Base-by-base conservation (phyloP, 2,888 invertebrate species). In the Tenodera sinensis region DNA sequence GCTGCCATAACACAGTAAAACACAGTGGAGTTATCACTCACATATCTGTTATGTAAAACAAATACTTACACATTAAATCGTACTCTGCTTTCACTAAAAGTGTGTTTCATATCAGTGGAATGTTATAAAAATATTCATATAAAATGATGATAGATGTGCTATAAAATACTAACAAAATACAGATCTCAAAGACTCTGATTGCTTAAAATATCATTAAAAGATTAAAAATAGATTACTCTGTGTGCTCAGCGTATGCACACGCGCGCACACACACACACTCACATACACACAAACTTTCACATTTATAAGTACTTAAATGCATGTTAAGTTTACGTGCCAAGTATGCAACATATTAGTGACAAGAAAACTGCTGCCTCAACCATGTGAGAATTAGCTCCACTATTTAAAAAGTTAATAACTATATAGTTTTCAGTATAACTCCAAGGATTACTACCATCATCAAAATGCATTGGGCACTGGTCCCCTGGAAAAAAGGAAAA, bases 381-480 rank as follows among this genome's bases (percentile, higher is more conserved):
- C 54, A 71, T 20, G 0, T 6, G 2, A 71, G 54, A 20, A 20
- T 71, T 15, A 30, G 42, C 2, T 71, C 42, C 88, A 30, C 83
- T 30, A 30, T 25, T 81, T 28, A 86, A 95, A 93, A 96, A 96
- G 90, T 94, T 94, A 91, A 98, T 97, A 28, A 97, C 93, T 47
- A 97, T 95, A 88, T 94, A 95, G 92, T 96, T 96, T 92, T 97
- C 97, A 34, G 96, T 95, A 88, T 95, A 94, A 2, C 94, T 92
- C 97, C 97, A 98, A 0, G 98, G 98, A 93, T 98, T 96, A 84
- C 95, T 94, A 14, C 99, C 99, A 92, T 99, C 98, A 92, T 99
- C 98, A 92, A 99, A 99, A 93, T 97, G 96, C 98, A 99, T 99
- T 0, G 99, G 99, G 93, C 99, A 99, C 92, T 98, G 97, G 94